Percentiles rank a stretch among this genome's conserved stretches.
Evolutionary conservation across 2,888 invertebrate species (phyloP).

Genomic region (Anarsia innoxiella): DNA sequence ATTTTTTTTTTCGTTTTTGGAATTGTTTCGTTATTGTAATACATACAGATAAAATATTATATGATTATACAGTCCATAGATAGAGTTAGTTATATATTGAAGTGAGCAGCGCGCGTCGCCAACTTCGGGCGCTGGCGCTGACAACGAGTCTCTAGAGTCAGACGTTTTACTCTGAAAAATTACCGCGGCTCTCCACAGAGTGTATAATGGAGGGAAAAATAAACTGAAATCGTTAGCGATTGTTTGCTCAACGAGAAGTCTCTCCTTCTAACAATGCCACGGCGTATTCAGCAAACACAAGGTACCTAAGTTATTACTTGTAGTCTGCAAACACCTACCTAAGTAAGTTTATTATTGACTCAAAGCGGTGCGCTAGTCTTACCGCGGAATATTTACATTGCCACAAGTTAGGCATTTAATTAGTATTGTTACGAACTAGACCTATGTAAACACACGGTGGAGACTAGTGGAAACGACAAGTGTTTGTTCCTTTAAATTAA

Average conservation of each 20-base stretch:
- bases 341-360: slow-evolving; percentile 9
- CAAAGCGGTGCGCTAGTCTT: neutral
- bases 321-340: slow-evolving; percentile 3
- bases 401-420: slow-evolving; percentile 8
- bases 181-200: slow-evolving; percentile 20
- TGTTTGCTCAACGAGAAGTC: slow-evolving; percentile 23
- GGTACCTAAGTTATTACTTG: slow-evolving; percentile 7
- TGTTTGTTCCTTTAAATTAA: too few species aligned
- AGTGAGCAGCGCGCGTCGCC: neutral
- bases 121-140: slow-evolving; percentile 13
- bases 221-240: slow-evolving; percentile 30
- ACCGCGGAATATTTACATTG: slow-evolving; percentile 5
- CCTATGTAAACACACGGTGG: slow-evolving; percentile 2
- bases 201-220: slow-evolving; percentile 23
- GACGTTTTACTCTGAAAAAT: slow-evolving; percentile 26
- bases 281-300: slow-evolving; percentile 6
- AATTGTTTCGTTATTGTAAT: too few species aligned
- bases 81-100: neutral
- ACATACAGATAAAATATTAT: too few species aligned
- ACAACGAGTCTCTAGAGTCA: slow-evolving; percentile 21
- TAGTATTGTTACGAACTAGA: slow-evolving; percentile 5
- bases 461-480: too few species aligned
- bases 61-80: too few species aligned
- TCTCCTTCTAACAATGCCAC: slow-evolving; percentile 8
- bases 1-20: too few species aligned